Base-by-base conservation (phyloP, 2,797 vertebrate species). In the Macropus fuliginosus region DNA sequence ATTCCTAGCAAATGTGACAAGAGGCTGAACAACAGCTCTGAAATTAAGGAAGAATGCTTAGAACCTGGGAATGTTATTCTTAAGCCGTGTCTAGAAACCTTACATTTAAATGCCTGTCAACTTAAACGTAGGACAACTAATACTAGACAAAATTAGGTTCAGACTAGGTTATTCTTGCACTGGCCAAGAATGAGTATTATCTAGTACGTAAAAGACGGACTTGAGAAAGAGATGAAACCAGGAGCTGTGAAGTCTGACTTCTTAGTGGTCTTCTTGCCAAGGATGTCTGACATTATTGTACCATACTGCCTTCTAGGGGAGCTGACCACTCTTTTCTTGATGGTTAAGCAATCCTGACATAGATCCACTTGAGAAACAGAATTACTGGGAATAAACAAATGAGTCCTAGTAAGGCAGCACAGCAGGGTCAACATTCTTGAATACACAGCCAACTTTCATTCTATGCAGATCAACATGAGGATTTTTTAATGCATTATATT, bases 361-460 rank as follows among this genome's bases (percentile, higher is more conserved):
- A 66, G 54, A 97, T 87, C 27, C 94, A 52, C 90, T 52, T 90
- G 91, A 81, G 96, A 97, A 97, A 94, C 11, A 95, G 90, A 94
- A 56, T 4, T 28, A 0, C 57, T 94, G 91, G 40, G 40, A 81
- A 93, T 74, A 96, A 94, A 94, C 34, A 95, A 93, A 93, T 0
- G 93, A 59, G n/a, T 95, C 92, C 46, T 94, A 52, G 92, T 91
- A 92, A 56, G 54, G 55, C 28, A 96, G 12, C 21, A 90, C 74
- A 40, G 54, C 91, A 92, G 89, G 31, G 57, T 29, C n/a, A 93
- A 56, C 29, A 55, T 18, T 96, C 56, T 87, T 90, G 62, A 96
- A 90, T 3, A 56, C 11, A 57, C 59, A 62, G 94, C 74, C 55
- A 40, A 92, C 91, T 91, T 50, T 89, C 62, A 92, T 5, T 93